Conservation (phyloP, 2,797 vertebrate species). For the Syngnathus acus region DNA sequence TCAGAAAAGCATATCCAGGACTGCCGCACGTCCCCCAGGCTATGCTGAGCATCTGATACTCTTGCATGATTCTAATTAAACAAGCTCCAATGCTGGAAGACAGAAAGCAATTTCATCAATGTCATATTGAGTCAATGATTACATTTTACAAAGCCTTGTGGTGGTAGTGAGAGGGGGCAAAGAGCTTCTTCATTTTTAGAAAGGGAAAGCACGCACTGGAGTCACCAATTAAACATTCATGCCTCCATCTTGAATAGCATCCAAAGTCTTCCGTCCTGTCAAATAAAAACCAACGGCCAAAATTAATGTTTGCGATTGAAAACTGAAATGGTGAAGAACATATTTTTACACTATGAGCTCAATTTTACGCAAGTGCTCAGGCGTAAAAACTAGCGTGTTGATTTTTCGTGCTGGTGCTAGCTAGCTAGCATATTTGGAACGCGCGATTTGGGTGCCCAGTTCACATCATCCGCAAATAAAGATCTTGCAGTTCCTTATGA, state of each 20-base stretch:
- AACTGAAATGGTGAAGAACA: not conserved
- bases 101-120: slow-evolving; percentile 38
- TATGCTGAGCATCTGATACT: slow-evolving; percentile 21
- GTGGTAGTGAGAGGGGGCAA: not conserved
- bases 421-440: no score
- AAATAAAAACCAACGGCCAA: slow-evolving; percentile 20
- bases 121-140: slow-evolving; percentile 36
- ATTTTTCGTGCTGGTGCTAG: no score
- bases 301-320: not conserved
- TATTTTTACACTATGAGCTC: no score
- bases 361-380: no score
- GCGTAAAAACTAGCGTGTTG: no score
- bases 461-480: no score
- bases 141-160: slow-evolving; percentile 16
- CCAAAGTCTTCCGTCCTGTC: slow-evolving; percentile 27
- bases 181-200: slow-evolving; percentile 9
- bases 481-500: no score
- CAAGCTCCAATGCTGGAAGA: slow-evolving; percentile 17
- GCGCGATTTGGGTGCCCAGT: no score
- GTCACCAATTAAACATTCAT: slow-evolving; percentile 27
- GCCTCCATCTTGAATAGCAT: slow-evolving; percentile 6
- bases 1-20: not conserved
- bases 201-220: slow-evolving; percentile 12
- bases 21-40: slow-evolving; percentile 18
- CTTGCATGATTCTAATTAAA: slow-evolving; percentile 34